Evolutionary conservation across 1,140 invertebrate species (phyloP), one percentile per base, ranked within the genome.

Genomic region (Gyrodactylus salaris): DNA sequence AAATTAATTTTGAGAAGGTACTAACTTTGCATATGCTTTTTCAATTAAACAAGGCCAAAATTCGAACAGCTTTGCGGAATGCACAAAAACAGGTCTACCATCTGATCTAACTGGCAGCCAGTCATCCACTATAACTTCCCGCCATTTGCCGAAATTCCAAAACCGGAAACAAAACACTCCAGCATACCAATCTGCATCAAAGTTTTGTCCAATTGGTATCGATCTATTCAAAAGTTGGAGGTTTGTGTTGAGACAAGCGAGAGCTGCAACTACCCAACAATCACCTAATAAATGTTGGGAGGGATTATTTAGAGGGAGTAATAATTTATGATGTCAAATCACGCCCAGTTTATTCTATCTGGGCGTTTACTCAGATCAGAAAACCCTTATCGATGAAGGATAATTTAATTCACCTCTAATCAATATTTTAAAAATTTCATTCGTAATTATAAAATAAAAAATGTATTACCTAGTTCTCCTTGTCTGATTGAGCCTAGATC

Each of bases 11-110:
- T 16, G n/a, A 71, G 20, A 22, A 71, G n/a, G 1, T 25, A 71
- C 25, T 71, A 16, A 86, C 85, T 87, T 87, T 70, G 87, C 86
- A 78, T 87, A 87, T 24, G 86, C 87, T 80, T 87, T 87, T 79
- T 88, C 87, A 7, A 88, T 78, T 1, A 87, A 78, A 1, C 86
- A 84, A 2, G 84, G 84, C 86, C 86, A 87, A 78, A 87, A 87
- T 77, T 87, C 85, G 1, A 84, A 84, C 0, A 83, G 82, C 76
- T 86, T 84, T 0, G 83, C 81, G 27, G 85, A 86, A 76, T 85
- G 85, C 54, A 87, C 80, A 76, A 85, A 85, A 24, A 87, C 80
- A 1, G 87, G 81, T 76, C 85, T 78, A 34, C 86, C 86, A 76
- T 84, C 84, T 54, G 34, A 54, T 75, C 82, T 82, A 1, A 85